Percentiles rank a stretch among this genome's conserved stretches.
phyloP scores from a whole-genome alignment of 2,888 invertebrate species.

The Drosophila histrio region DNA sequence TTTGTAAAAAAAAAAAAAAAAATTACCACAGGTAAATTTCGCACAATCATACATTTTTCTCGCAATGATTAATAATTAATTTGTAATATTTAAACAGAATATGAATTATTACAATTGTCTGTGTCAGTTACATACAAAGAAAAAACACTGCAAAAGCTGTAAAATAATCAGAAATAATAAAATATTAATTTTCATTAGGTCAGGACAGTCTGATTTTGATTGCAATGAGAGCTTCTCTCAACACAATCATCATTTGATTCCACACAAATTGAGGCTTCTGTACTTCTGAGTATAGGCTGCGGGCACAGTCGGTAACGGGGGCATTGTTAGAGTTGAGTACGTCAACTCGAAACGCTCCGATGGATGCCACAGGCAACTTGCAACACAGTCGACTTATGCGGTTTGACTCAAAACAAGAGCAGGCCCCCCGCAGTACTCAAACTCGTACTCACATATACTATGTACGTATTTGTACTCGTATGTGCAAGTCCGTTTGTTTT shows the following conservation, averaged over 20 bases:
- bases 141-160: neutral
- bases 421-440: neutral
- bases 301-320: neutral
- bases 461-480: neutral
- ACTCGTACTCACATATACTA: neutral
- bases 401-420: constrained; percentile 7
- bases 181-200: neutral
- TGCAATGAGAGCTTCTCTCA: neutral
- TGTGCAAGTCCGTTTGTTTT: constrained; percentile 8
- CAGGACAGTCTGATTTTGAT: neutral
- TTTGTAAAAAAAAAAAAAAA: no score
- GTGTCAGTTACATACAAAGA: neutral
- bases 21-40: constrained; percentile 12
- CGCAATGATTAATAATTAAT: constrained; percentile 35
- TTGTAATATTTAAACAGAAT: constrained; percentile 27
- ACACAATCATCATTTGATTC: neutral
- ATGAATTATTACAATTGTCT: constrained; percentile 5
- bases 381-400: neutral
- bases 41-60: neutral
- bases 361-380: constrained; percentile 18
- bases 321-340: constrained; percentile 10
- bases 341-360: constrained; percentile 15
- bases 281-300: neutral
- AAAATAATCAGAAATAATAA: constrained; percentile 2
- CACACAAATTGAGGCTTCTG: neutral